Base-by-base conservation (phyloP, 2,888 invertebrate genomes). In the Timema podura region DNA sequence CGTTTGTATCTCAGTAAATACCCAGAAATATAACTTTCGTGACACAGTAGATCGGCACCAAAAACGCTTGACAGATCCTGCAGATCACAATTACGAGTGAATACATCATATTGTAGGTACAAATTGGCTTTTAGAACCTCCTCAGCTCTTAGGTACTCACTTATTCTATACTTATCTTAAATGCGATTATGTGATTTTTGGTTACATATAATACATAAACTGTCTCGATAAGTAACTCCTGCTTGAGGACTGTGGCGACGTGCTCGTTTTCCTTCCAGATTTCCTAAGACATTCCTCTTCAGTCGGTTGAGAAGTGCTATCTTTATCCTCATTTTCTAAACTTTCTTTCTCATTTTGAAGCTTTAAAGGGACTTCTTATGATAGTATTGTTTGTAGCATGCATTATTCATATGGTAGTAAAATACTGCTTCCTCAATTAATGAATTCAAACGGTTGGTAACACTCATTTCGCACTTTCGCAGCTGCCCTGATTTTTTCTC, bases 331-430 rank as follows among this genome's bases (percentile, higher is more conserved):
- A 30, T 30, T 30, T 30, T 30, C 30, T 30, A 59, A 16, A 5
- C 2, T 59, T 9, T 16, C 30, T 59, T 59, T 59, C 10, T 59
- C 15, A 59, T 59, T 59, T 5, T 59, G 15, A 59, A 59, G 5
- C 15, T 59, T 59, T 59, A 59, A 59, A 5, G 59, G 10, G 15
- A 59, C 59, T 59, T 59, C 59, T 59, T 59, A 59, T 59, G 59
- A 59, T 5, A 59, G 9, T 30, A 30, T 30, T 30, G 30, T 30
- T 30, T 30, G 30, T 30, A 30, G 30, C 30, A 30, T 30, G 30
- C 30, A 30, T 30, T 30, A 30, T 30, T 30, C 30, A 30, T 30
- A 30, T 30, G 30, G 30, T 30, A 30, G 30, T 30, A 30, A 30
- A 30, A 30, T 3, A 30, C 30, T 1, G 30, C 1, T 30, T 30